Conservation (phyloP, 2,888 invertebrate species). For the Acrobasis suavella region DNA sequence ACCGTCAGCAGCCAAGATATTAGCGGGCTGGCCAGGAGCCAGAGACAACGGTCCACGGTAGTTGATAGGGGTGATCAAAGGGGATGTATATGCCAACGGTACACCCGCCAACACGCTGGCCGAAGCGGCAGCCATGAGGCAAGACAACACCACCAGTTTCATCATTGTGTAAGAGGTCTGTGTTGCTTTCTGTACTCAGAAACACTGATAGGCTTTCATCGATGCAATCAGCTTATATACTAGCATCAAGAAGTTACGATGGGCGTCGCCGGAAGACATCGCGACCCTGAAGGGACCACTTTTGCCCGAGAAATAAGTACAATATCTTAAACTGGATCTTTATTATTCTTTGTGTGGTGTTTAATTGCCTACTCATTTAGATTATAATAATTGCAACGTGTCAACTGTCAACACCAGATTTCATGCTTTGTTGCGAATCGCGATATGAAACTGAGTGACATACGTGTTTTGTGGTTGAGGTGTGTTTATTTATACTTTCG, state of each 20-base stretch:
- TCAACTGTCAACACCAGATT: conserved; percentile 30
- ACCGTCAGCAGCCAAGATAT: conserved; percentile 67
- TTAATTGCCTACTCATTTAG: conserved; percentile 30
- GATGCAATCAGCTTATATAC: conserved; percentile 56
- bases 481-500: conserved; percentile 1
- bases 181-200: conserved; percentile 56
- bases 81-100: conserved; percentile 45
- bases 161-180: conserved; percentile 76
- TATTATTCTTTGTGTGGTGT: conserved; percentile 35
- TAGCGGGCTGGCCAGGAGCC: conserved; percentile 72
- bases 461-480: background rate
- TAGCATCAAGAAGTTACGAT: conserved; percentile 43
- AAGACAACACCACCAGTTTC: conserved; percentile 84
- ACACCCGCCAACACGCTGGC: conserved; percentile 50
- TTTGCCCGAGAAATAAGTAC: conserved; percentile 55
- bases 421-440: conserved; percentile 29
- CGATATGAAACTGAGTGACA: conserved; percentile 30
- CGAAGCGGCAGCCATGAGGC: conserved; percentile 81
- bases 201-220: conserved; percentile 61
- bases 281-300: conserved; percentile 64
- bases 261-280: conserved; percentile 58
- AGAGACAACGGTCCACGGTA: conserved; percentile 70
- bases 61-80: conserved; percentile 50
- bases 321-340: conserved; percentile 38
- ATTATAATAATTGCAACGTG: conserved; percentile 30